Evolutionary conservation across 2,797 vertebrate genomes (phyloP), one percentile per base, ranked within the genome.

Genomic region (Australoheros facetus): DNA sequence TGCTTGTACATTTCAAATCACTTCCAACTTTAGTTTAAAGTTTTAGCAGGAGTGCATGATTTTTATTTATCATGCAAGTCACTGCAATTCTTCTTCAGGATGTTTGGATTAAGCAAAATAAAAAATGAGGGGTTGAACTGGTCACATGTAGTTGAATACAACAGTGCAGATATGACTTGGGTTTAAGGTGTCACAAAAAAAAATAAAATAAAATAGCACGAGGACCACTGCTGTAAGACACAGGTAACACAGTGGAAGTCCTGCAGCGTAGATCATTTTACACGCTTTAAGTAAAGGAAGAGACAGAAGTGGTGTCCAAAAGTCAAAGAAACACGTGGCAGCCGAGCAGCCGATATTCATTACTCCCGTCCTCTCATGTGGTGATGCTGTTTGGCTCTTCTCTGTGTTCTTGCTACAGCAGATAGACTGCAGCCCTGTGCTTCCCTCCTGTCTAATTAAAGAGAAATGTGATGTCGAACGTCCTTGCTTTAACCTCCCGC

Each of bases 401-500:
- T 81, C 75, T 78, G 76, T 51, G 64, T 62, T 82, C 78, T 85
- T 23, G 4, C 34, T 53, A 51, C 16, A 3, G 26, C 56, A 75
- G 71, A 60, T 26, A 57, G 76, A 60, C 81, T 79, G 72, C 73
- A 12, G 77, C 62, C 57, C 72, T 56, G 75, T 59, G 59, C 60
- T 62, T 62, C 5, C 59, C 77, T 77, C 28, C 77, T 45, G 32
- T 87, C 81, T 85, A 83, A 88, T 90, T 88, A 81, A 80, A 86
- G 88, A 81, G 83, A 82, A 75, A 75, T 62, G 80, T 78, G 69
- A 84, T 73, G 83, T 78, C 7, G 34, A 72, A 19, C 58, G 89
- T 88, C 89, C 89, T 87, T 78, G 88, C 78, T 81, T 12, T 90
- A 88, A 89, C 92, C 90, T 77, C 77, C 39, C 21, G 7, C 39